These are phyloP conservation scores for Sphecodes monilicornis DNA, from an alignment of 2,888 invertebrate species.

Conservation along the genomic window DNA sequence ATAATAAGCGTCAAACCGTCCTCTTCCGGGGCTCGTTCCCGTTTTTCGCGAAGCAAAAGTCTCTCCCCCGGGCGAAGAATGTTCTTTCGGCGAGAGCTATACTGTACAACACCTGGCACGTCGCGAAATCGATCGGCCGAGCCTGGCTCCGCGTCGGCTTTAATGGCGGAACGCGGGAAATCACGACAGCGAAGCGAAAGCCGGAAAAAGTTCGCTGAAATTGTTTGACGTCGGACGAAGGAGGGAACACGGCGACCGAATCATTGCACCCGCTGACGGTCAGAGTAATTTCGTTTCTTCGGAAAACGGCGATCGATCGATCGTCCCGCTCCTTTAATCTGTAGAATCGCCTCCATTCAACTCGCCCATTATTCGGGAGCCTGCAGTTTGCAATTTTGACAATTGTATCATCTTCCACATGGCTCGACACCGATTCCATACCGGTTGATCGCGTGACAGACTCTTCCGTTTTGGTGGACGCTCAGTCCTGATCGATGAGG, in stretches of 20 bases:
- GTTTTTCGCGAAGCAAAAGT: slow-evolving; percentile 17
- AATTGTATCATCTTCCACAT: not conserved
- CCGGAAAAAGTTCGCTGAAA: slow-evolving; percentile 33
- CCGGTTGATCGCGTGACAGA: not conserved
- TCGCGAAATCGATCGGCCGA: slow-evolving; percentile 46
- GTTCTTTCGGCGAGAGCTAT: slow-evolving; percentile 14
- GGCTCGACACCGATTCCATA: not conserved
- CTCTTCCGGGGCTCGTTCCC: slow-evolving; percentile 18
- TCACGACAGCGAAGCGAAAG: slow-evolving; percentile 33
- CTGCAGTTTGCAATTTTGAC: not conserved
- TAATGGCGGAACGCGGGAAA: slow-evolving; percentile 49
- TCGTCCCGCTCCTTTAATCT: not conserved
- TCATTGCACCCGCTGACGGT: not conserved
- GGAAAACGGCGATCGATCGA: slow-evolving; percentile 30
- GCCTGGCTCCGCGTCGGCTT: slow-evolving; percentile 1
- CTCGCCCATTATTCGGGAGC: not conserved
- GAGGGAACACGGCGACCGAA: not conserved
- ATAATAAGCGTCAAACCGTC: slow-evolving; percentile 44
- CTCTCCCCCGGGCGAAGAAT: not conserved
- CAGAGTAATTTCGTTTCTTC: slow-evolving; percentile 38
- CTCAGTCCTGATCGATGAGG: too few relatives aligned
- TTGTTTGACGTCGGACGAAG: slow-evolving; percentile 11
- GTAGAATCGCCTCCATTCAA: not conserved
- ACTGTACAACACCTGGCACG: slow-evolving; percentile 15
- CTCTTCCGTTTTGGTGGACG: not conserved